A percentile compares a stretch with the other conserved stretches of the same genome.
Conservation (phyloP, 2,888 invertebrate species). For the Bellardia bayeri region DNA sequence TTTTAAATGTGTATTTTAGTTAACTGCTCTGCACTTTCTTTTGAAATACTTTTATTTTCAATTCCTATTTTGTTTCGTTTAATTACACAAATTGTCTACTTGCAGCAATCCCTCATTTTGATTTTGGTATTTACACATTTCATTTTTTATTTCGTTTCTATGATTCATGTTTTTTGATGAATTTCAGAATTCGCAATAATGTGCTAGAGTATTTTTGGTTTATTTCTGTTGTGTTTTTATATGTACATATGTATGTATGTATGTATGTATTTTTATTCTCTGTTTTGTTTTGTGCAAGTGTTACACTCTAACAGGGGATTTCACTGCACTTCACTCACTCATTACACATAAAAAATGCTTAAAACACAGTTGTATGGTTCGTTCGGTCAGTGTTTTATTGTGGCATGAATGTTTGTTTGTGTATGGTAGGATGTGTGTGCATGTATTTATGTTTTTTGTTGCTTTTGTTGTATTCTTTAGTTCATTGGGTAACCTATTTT, state of each 20-base stretch:
- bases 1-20: not conserved
- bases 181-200: constrained; percentile 53
- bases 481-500: constrained; percentile 74
- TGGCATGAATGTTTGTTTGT: constrained; percentile 60
- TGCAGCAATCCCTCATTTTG: constrained; percentile 23
- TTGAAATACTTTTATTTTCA: constrained; percentile 54
- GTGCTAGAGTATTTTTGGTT: constrained; percentile 6
- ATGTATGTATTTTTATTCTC: constrained; percentile 29
- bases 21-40: constrained; percentile 33
- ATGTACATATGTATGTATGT: too few relatives aligned
- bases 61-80: constrained; percentile 46
- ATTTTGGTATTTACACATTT: constrained; percentile 58
- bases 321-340: constrained; percentile 35
- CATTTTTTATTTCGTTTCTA: constrained; percentile 67
- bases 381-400: constrained; percentile 68
- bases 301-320: constrained; percentile 52
- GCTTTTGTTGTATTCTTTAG: constrained; percentile 64
- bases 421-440: constrained; percentile 45
- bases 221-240: constrained; percentile 24
- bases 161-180: constrained; percentile 46
- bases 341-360: constrained; percentile 32
- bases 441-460: constrained; percentile 55
- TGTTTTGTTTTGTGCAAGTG: constrained; percentile 63
- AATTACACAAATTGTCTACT: constrained; percentile 1
- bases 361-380: constrained; percentile 42